Evolutionary conservation across 2,113 vertebrate genomes (phyloP).

Genomic region (Nematolebias whitei): DNA sequence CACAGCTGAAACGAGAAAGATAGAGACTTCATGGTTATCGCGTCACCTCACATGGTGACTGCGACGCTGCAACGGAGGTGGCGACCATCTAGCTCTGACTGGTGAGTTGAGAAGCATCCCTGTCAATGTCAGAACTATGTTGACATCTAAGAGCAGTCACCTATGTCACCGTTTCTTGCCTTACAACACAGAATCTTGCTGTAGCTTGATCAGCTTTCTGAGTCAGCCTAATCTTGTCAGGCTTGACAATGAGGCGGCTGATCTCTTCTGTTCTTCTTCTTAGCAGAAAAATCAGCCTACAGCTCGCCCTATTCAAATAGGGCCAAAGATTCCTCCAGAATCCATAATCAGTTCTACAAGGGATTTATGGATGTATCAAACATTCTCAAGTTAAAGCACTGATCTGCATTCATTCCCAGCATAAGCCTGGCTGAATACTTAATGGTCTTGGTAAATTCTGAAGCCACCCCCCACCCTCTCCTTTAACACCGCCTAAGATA

Average conservation of each 20-base stretch:
- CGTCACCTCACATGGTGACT: slow-evolving; percentile 49
- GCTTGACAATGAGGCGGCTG: slow-evolving; percentile 74
- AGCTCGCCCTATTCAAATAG: slow-evolving; percentile 73
- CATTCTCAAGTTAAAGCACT: slow-evolving; percentile 69
- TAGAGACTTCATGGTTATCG: slow-evolving; percentile 66
- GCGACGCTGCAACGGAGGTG: slow-evolving; percentile 10
- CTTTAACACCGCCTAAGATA: slow-evolving; percentile 60
- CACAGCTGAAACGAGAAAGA: slow-evolving; percentile 40
- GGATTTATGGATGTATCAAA: slow-evolving; percentile 72
- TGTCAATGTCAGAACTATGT: slow-evolving; percentile 69
- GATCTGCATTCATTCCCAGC: slow-evolving; percentile 58
- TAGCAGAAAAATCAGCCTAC: slow-evolving; percentile 62
- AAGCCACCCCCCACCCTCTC: slow-evolving; percentile 38
- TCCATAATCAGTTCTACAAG: slow-evolving; percentile 75
- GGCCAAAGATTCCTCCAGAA: slow-evolving; percentile 58
- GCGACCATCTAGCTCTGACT: slow-evolving; percentile 38
- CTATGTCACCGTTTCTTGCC: slow-evolving; percentile 52
- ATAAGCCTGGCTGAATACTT: slow-evolving; percentile 72
- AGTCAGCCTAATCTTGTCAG: slow-evolving; percentile 79
- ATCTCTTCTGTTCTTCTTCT: slow-evolving; percentile 80
- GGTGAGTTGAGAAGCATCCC: slow-evolving; percentile 55
- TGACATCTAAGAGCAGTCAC: slow-evolving; percentile 64
- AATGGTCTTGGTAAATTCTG: slow-evolving; percentile 67
- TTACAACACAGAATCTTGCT: slow-evolving; percentile 53
- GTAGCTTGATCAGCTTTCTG: slow-evolving; percentile 74